Evolutionary conservation across 2,797 vertebrate species (phyloP).

Genomic region (Sebastes matsubarae): DNA sequence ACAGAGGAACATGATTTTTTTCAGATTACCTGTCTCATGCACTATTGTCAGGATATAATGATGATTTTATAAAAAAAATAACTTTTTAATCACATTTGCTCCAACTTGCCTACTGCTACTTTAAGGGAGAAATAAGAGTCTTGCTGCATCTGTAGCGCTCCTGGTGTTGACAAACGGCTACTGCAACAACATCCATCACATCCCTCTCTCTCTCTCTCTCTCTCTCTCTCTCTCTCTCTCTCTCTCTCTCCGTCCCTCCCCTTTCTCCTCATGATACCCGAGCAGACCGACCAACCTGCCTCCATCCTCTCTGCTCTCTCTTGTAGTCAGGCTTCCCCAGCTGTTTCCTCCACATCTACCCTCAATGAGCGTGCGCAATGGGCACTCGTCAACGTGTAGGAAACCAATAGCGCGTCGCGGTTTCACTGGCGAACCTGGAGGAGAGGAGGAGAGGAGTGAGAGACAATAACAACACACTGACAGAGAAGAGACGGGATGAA

Average conservation of each 20-base stretch:
- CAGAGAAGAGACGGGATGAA: constrained; percentile 32
- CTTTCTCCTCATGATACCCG: constrained; percentile 33
- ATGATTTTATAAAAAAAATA: no score
- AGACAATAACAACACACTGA: neutral
- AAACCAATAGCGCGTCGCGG: constrained; percentile 49
- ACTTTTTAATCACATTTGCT: no score
- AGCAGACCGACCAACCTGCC: constrained; percentile 49
- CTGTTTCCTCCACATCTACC: constrained; percentile 38
- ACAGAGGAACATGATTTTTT: no score
- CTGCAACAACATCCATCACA: constrained; percentile 57
- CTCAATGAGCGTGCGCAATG: constrained; percentile 68
- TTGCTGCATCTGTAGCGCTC: neutral
- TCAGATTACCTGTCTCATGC: fast-evolving
- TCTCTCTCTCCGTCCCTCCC: neutral
- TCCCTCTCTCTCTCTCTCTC: neutral
- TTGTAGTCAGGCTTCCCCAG: constrained; percentile 48
- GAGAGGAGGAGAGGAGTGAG: neutral
- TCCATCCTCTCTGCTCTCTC: neutral
- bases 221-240: neutral
- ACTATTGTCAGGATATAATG: no score
- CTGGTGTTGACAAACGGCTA: neutral
- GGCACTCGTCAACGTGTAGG: constrained; percentile 24
- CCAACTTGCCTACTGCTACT: no score
- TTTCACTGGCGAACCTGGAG: constrained; percentile 25
- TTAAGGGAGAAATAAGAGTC: neutral